Percentiles rank a stretch among this genome's conserved stretches.
phyloP scores from a whole-genome alignment of 2,797 vertebrate genomes.

The Ibycter americanus region DNA sequence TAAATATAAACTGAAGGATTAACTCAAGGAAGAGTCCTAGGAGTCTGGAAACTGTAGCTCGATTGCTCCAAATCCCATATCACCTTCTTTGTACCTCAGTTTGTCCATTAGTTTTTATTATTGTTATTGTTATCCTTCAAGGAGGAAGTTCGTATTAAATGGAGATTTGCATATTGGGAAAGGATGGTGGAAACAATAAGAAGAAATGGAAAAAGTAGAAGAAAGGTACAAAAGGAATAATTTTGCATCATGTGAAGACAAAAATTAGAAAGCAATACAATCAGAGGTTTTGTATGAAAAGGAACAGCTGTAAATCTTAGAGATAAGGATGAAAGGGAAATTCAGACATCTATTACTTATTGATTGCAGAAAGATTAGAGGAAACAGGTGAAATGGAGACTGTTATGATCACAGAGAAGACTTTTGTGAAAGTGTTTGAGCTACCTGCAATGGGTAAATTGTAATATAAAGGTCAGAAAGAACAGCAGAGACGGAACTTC shows the following conservation, averaged over 20 bases:
- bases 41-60: not conserved
- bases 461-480: not conserved
- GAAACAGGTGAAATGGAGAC: not conserved
- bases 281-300: not conserved
- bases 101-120: not conserved
- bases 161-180: not conserved
- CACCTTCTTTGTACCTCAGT: not conserved
- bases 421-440: not conserved
- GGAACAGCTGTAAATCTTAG: not conserved
- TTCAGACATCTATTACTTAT: not conserved
- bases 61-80: not conserved
- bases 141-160: not conserved
- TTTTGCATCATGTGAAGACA: not conserved
- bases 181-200: not conserved
- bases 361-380: not conserved
- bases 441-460: not conserved
- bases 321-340: not conserved
- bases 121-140: not conserved
- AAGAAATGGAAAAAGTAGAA: not conserved
- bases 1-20: not conserved
- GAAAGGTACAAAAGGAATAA: not conserved
- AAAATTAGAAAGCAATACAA: not conserved
- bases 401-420: not conserved
- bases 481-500: not conserved
- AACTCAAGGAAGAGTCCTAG: not conserved